Evolutionary conservation across 2,113 vertebrate species (phyloP).

Genomic region (Morone chrysops): DNA sequence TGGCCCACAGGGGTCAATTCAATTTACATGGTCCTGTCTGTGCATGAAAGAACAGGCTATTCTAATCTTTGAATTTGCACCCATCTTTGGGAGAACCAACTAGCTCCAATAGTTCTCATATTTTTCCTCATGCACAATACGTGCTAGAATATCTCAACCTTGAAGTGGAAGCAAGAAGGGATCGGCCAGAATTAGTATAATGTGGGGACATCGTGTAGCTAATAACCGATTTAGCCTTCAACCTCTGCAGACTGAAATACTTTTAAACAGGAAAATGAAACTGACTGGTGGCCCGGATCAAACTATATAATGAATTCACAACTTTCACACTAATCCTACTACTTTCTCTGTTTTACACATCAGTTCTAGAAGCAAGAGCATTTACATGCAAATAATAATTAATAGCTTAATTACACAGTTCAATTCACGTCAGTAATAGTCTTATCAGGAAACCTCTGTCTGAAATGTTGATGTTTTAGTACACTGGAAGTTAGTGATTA

Average conservation of each 20-base stretch:
- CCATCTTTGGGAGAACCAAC: background rate
- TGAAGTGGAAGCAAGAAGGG: background rate
- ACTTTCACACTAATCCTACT: background rate
- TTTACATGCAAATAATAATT: background rate
- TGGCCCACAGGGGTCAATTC: background rate
- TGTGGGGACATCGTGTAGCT: constrained; percentile 2
- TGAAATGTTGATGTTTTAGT: too few relatives aligned
- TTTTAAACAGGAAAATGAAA: background rate
- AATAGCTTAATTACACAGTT: background rate
- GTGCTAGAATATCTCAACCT: background rate
- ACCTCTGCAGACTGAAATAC: constrained; percentile 2
- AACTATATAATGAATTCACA: background rate
- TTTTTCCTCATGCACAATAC: background rate
- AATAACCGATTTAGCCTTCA: background rate
- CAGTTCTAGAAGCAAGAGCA: background rate
- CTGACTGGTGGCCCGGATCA: background rate
- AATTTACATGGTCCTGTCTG: constrained; percentile 3
- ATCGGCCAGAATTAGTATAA: background rate
- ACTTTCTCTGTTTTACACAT: background rate
- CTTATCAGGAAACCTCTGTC: too few relatives aligned
- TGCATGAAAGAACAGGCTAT: background rate
- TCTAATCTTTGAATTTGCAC: background rate
- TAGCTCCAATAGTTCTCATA: background rate
- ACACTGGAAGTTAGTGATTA: too few relatives aligned
- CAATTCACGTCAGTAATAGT: background rate